Evolutionary conservation across 2,113 vertebrate species (phyloP), one percentile per base, ranked within the genome.

Genomic region (Protomyctophum bolini): DNA sequence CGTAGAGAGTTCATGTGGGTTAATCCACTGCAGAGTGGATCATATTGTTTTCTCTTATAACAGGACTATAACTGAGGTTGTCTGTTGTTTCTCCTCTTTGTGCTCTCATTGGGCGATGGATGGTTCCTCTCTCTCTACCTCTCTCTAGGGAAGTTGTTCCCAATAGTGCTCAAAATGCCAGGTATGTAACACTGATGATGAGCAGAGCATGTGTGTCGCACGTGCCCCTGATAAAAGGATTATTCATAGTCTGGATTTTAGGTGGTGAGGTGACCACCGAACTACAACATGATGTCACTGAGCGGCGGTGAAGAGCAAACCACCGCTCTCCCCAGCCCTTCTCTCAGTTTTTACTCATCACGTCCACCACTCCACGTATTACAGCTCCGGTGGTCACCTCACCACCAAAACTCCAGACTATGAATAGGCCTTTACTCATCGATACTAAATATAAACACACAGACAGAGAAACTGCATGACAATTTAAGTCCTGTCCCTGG

Each of bases 141-240:
- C n/a, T n/a, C n/a, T 90, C 65, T 87, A 92, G 92, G 64, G 91
- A 90, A 75, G 83, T 82, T 74, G 83, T 90, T 68, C 73, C 90
- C 71, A 92, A 92, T 83, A 92, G 81, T 81, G 72, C 83, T 71
- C 88, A 89, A 82, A 90, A 88, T 85, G 82, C 78, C 73, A 87
- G 89, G 91, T 92, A 91, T 4, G 91, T 90, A 77, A 62, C 55
- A 28, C 50, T 54, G 45, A 61, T 41, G 14, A 73, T 41, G 14
- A 73, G 28, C 3, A 28, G 45, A 55, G 21, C 8, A 49, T 52
- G 51, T 59, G 54, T 64, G 71, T 29, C 6, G 50, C 8, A 50
- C 9, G 12, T 76, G 45, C 1, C 48, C 1, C 49, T 15, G n/a
- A 5, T 66, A n/a, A 47, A 14, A 11, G 15, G 58, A 2, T 58